Percentiles rank a stretch among this genome's conserved stretches.
Conservation (phyloP, 2,888 invertebrate genomes). For the Cylloceria caligata region DNA sequence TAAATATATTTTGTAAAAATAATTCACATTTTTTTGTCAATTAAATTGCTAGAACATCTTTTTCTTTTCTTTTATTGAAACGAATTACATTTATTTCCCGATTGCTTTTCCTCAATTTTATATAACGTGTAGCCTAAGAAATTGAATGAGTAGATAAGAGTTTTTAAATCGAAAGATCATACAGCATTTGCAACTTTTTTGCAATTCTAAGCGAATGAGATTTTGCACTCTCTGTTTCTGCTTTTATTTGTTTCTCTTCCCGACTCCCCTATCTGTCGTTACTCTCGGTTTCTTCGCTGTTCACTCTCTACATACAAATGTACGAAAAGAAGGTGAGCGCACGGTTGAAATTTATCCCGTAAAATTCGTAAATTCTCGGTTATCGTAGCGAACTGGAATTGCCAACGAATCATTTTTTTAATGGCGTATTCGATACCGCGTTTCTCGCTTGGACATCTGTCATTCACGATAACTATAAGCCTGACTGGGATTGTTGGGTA, state of each 20-base stretch:
- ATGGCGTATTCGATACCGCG: constrained; percentile 78
- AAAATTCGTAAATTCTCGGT: constrained; percentile 71
- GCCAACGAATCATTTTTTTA: constrained; percentile 81
- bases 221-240: not conserved
- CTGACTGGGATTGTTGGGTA: constrained; percentile 29
- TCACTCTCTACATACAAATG: not conserved
- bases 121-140: not conserved
- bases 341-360: constrained; percentile 59
- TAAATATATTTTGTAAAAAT: no score
- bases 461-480: constrained; percentile 73
- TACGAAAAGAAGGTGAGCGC: constrained; percentile 24
- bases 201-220: constrained; percentile 10
- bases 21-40: no score
- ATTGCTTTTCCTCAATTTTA: not conserved
- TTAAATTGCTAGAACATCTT: no score
- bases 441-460: constrained; percentile 74
- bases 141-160: not conserved
- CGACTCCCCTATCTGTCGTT: not conserved
- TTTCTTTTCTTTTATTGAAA: no score
- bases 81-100: no score
- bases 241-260: not conserved
- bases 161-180: constrained; percentile 33
- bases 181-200: not conserved
- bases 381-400: constrained; percentile 73
- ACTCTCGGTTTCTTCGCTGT: constrained; percentile 14